Evolutionary conservation across 2,797 vertebrate species (phyloP), one percentile per base, ranked within the genome.

Genomic region (Apodemus agrarius): DNA sequence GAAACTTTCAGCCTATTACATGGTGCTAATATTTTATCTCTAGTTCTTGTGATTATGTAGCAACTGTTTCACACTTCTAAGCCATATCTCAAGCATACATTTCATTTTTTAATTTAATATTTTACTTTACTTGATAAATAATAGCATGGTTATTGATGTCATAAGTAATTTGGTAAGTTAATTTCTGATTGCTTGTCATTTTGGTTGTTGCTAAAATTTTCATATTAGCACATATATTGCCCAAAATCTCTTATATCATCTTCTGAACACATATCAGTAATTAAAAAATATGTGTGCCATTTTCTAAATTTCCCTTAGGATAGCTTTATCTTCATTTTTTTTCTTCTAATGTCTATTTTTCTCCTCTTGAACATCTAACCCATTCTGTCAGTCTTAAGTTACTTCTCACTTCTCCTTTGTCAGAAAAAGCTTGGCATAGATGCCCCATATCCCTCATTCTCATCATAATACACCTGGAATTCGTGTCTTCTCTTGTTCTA

Each of bases 41-140:
- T 40, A 13, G 57, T 82, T 22, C 54, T 82, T 12, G 12, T 29
- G n/a, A 40, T 16, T 40, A 31, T 57, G 19, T n/a, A 80, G 49
- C 8, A 11, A 80, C 7, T 54, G 17, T n/a, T 54, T 80, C n/a
- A 52, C 17, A 80, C 49, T 26, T 46, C 11, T 34, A 10, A 85
- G 43, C 11, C 61, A 65, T 22, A 46, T 85, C 61, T 65, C 40
- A 65, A 67, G 10, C 43, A 90, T n/a, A 2, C 16, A 86, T 89
- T 69, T 94, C 29, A 80, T 57, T 84, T 96, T 96, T 90, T 79
- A 88, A 80, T 57, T 92, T 29, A 85, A 54, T 65, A 74, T 89
- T 59, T 37, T 82, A 82, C 7, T 96, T 96, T 74, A 90, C 1
- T 6, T 24, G 65, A 26, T 52, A 67, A 82, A 72, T 80, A 85